Conservation (phyloP, 2,113 vertebrate genomes). For the Lagopus leucura region DNA sequence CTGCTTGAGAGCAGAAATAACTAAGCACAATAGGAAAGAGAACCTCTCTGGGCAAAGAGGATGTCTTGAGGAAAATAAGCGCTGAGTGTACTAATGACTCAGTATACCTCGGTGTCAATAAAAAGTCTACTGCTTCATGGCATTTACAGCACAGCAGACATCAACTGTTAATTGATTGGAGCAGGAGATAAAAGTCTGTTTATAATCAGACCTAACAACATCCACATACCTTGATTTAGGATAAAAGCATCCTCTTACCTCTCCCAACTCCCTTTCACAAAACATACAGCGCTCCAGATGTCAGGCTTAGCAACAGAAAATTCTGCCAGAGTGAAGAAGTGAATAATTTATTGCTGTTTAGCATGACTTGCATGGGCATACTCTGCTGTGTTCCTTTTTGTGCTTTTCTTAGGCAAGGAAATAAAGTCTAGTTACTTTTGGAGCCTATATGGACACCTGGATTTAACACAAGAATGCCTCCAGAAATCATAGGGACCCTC, state of each 20-base stretch:
- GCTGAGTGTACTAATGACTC: background rate
- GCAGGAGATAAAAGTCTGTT: background rate
- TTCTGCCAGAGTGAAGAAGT: background rate
- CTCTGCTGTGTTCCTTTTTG: background rate
- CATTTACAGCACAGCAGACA: background rate
- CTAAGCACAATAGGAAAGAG: background rate
- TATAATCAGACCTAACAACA: constrained; percentile 4
- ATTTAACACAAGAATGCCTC: background rate
- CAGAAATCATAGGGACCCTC: background rate
- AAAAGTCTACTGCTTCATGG: background rate
- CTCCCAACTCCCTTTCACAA: background rate
- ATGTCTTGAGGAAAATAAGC: background rate
- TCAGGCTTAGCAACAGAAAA: background rate
- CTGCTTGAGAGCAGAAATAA: background rate
- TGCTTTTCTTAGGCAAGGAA: background rate
- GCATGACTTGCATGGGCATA: background rate
- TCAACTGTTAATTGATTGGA: constrained; percentile 7
- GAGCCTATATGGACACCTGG: background rate
- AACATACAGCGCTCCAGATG: background rate
- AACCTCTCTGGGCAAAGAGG: background rate
- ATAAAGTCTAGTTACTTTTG: background rate
- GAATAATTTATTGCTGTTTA: background rate
- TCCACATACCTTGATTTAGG: constrained; percentile 1
- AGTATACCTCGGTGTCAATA: background rate
- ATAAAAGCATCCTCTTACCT: background rate